These are phyloP conservation scores for Ephestia elutella DNA, from an alignment of 1,140 invertebrate genomes.

Conservation along the genomic window DNA sequence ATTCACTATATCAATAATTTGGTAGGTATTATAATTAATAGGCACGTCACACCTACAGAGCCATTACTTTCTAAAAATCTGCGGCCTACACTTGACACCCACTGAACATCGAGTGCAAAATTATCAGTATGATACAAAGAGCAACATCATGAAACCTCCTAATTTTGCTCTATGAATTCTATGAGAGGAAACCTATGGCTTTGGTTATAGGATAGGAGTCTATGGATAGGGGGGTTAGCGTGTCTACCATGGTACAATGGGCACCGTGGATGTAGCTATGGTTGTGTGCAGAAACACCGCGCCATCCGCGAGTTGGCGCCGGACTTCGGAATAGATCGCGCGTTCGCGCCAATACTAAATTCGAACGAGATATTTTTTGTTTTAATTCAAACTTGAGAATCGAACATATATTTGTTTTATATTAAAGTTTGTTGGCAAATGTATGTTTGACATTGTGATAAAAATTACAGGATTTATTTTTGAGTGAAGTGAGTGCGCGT, in stretches of 20 bases:
- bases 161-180: background rate
- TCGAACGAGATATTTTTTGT: constrained; percentile 31
- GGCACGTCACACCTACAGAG: background rate
- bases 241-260: constrained; percentile 58
- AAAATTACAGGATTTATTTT: constrained; percentile 5
- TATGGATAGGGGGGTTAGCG: constrained; percentile 38
- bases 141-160: background rate
- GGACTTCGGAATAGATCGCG: constrained; percentile 62
- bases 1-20: too few species aligned
- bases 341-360: constrained; percentile 48
- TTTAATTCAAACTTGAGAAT: constrained; percentile 9
- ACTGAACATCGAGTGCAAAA: background rate
- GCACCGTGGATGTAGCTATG: constrained; percentile 51
- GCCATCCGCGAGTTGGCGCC: constrained; percentile 55
- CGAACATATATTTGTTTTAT: background rate
- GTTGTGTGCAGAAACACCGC: constrained; percentile 37
- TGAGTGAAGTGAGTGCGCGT: constrained; percentile 40
- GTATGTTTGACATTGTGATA: too few species aligned
- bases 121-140: background rate
- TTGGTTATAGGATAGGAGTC: constrained; percentile 33
- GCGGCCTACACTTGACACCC: constrained; percentile 6
- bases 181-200: constrained; percentile 36
- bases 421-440: too few species aligned
- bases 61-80: background rate
- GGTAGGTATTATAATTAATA: background rate